phyloP scores from a whole-genome alignment of 2,888 invertebrate genomes.

The Amiota communis region DNA sequence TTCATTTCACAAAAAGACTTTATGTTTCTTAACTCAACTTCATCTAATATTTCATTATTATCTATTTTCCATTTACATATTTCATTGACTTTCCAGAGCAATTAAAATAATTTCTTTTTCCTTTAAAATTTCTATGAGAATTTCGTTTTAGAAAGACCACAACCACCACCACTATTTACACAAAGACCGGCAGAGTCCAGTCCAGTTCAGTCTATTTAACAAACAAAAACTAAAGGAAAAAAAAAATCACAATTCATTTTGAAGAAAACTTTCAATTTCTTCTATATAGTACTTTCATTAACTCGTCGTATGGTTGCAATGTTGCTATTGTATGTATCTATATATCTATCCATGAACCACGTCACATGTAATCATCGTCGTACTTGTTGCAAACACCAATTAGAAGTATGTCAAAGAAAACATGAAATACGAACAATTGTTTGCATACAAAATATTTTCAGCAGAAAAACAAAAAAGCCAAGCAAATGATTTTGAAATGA shows the following conservation, averaged over 20 bases:
- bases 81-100: too few relatives aligned
- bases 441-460: slow-evolving; percentile 51
- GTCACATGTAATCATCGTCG: slow-evolving; percentile 16
- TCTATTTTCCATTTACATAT: too few relatives aligned
- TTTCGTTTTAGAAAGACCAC: too few relatives aligned
- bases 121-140: too few relatives aligned
- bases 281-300: not conserved
- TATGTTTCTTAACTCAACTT: too few relatives aligned
- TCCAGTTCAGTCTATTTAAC: not conserved
- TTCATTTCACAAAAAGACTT: too few relatives aligned
- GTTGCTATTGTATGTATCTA: not conserved
- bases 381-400: slow-evolving; percentile 46
- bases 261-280: slow-evolving; percentile 34
- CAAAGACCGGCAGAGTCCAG: not conserved
- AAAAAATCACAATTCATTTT: too few relatives aligned
- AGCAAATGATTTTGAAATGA: not conserved
- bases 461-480: not conserved
- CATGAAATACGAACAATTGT: slow-evolving; percentile 39
- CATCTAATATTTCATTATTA: too few relatives aligned
- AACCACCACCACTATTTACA: too few relatives aligned
- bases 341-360: slow-evolving; percentile 34
- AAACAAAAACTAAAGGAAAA: slow-evolving; percentile 15
- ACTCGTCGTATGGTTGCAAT: not conserved
- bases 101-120: too few relatives aligned
- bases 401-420: slow-evolving; percentile 65